phyloP scores from a whole-genome alignment of 2,113 vertebrate genomes.

The Prionailurus bengalensis region DNA sequence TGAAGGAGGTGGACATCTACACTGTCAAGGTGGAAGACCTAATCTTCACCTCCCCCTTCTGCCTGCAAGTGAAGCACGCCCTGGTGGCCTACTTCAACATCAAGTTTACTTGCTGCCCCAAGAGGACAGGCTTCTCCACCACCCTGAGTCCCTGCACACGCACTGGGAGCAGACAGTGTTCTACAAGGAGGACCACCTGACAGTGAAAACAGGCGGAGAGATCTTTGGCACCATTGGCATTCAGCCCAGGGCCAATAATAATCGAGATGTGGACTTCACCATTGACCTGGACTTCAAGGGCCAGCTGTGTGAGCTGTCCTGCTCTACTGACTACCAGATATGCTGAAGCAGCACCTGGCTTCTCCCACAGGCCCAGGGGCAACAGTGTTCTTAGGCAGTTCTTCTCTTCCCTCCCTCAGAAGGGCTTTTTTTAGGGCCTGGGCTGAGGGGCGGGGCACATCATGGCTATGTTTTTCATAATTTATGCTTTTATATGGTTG shows the following conservation, averaged over 20 bases:
- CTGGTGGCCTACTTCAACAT: constrained; percentile 97
- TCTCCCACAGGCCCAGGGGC: not conserved
- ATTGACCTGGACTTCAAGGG: constrained; percentile 96
- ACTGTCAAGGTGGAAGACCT: constrained; percentile 95
- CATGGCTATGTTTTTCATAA: constrained; percentile 88
- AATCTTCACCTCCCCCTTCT: constrained; percentile 96
- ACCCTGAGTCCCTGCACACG: constrained; percentile 95
- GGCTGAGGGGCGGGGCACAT: constrained; percentile 72
- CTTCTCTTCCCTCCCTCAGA: constrained; percentile 24
- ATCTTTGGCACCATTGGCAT: constrained; percentile 95
- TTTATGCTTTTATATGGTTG: constrained; percentile 89
- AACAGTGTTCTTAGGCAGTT: not conserved
- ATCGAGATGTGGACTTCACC: constrained; percentile 95
- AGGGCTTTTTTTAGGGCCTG: constrained; percentile 67
- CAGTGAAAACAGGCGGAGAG: constrained; percentile 95
- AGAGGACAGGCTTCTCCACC: constrained; percentile 96
- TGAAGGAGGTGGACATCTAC: constrained; percentile 98
- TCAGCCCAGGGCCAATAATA: constrained; percentile 96
- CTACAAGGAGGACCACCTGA: constrained; percentile 96
- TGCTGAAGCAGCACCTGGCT: constrained; percentile 82
- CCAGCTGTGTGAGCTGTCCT: constrained; percentile 94
- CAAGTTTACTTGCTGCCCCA: constrained; percentile 95
- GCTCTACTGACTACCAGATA: constrained; percentile 96
- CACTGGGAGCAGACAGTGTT: constrained; percentile 98
- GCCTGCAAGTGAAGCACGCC: constrained; percentile 95